phyloP scores from a whole-genome alignment of 2,888 invertebrate genomes.

The Himalopsyche japonica region DNA sequence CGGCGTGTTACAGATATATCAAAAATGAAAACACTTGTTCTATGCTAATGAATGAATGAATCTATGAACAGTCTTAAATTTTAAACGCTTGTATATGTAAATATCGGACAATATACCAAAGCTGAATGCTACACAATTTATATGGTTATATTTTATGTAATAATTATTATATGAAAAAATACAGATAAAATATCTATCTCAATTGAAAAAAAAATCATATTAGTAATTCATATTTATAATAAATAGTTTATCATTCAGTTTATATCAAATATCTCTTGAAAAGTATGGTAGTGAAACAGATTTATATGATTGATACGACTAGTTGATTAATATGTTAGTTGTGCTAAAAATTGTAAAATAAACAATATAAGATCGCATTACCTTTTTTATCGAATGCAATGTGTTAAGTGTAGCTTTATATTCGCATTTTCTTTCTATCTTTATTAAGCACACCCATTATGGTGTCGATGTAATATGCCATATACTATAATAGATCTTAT shows the following conservation, averaged over 20 bases:
- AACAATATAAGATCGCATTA: neutral
- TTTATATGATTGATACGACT: neutral
- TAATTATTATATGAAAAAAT: no score
- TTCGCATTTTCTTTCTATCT: no score
- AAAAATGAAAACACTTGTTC: slow-evolving; percentile 20
- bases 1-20: slow-evolving; percentile 17
- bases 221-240: no score
- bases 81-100: neutral
- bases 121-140: neutral
- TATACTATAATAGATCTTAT: no score
- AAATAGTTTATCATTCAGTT: no score
- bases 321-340: neutral
- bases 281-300: neutral
- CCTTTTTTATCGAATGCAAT: no score
- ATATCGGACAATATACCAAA: neutral
- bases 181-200: no score
- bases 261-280: neutral
- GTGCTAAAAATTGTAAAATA: neutral
- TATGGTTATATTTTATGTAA: no score
- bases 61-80: neutral
- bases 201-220: no score
- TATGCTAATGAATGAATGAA: slow-evolving; percentile 15
- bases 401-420: no score
- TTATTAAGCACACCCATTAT: no score
- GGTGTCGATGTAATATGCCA: no score